A percentile compares a stretch with the other conserved stretches of the same genome.
Evolutionary conservation across 2,888 invertebrate species (phyloP).

Genomic region (Eristalis pertinax): DNA sequence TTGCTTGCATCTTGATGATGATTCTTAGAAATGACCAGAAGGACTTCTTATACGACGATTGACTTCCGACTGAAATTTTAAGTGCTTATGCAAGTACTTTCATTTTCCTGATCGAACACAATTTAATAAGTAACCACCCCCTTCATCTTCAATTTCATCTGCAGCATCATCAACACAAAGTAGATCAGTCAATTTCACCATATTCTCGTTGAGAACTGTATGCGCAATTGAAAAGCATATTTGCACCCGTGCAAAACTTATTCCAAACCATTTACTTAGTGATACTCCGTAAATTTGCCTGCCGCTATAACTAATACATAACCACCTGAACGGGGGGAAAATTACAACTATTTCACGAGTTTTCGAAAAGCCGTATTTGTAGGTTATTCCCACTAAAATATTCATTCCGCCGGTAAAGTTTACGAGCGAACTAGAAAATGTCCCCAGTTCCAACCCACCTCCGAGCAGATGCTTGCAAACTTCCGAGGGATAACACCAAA

Average conservation of each 20-base stretch:
- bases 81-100: too few relatives aligned
- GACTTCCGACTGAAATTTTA: too few relatives aligned
- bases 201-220: not conserved
- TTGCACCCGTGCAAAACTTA: not conserved
- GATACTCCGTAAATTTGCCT: not conserved
- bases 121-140: too few relatives aligned
- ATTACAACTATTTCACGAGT: slow-evolving; percentile 23
- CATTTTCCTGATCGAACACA: too few relatives aligned
- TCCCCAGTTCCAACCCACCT: slow-evolving; percentile 11
- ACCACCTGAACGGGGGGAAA: slow-evolving; percentile 3
- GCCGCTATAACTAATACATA: not conserved
- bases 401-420: slow-evolving; percentile 47
- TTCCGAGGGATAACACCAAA: slow-evolving; percentile 54
- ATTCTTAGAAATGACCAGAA: too few relatives aligned
- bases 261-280: not conserved
- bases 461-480: slow-evolving; percentile 31
- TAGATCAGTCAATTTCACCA: too few relatives aligned
- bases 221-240: not conserved
- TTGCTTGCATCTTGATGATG: too few relatives aligned
- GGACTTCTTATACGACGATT: too few relatives aligned
- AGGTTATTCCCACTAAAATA: slow-evolving; percentile 44
- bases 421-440: slow-evolving; percentile 37
- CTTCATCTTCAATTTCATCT: too few relatives aligned
- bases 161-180: too few relatives aligned
- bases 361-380: slow-evolving; percentile 20